Base-by-base conservation (phyloP, 2,113 vertebrate species). In the Silurus glanis region DNA sequence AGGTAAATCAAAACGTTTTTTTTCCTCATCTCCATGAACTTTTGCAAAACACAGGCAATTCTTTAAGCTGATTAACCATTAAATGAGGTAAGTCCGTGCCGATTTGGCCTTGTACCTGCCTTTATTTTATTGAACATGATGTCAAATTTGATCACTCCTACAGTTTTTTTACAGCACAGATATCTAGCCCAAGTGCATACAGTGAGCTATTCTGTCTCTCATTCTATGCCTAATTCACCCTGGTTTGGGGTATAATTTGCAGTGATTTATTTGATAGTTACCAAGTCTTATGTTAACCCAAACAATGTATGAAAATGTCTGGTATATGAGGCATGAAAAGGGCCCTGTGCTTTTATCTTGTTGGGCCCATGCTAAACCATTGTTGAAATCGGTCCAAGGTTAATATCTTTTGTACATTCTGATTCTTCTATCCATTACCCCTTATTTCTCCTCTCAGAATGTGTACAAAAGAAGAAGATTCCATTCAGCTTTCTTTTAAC, bases 221-320 rank as follows among this genome's bases (percentile, higher is more conserved):
- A 75, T 9, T 78, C 74, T 21, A 55, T 66, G 23, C 74, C 83
- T 78, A 55, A 79, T 85, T 87, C 23, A 47, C 8, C 55, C 37
- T 80, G 64, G 55, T 82, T 82, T 66, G 56, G 23, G 80, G 69
- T 80, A 75, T 87, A 80, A 87, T 83, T 88, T 61, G 78, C 83
- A 90, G 74, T 25, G 75, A 81, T 64, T 86, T 89, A 87, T 90
- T 88, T 87, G 84, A 87, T 49, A 83, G 62, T 71, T 83, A 83
- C 61, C 55, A 66, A 83, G 71, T 55, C 76, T 56, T 83, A 88
- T 86, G 86, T 83, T 88, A 71, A 85, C 83, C 74, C 67, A 83
- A 80, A 69, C 61, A 85, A 79, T 78, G 61, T 82, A 84, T 80
- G 69, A 79, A 88, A 83, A 51, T 67, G 45, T 59, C 72, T 81